A percentile compares a stretch with the other conserved stretches of the same genome.
Conservation (phyloP, 2,797 vertebrate genomes). For the Coreius guichenoti region DNA sequence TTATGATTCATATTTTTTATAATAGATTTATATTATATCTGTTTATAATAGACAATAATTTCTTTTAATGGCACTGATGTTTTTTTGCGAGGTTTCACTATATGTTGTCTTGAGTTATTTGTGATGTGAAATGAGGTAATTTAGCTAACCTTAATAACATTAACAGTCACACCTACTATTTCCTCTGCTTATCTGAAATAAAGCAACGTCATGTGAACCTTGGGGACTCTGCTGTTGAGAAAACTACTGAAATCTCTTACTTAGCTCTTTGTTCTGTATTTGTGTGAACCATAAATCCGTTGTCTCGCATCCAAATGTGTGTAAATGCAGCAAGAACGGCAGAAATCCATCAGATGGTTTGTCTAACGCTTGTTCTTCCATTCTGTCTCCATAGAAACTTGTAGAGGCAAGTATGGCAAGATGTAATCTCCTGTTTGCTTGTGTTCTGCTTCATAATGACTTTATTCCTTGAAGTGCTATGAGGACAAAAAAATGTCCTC, state of each 20-base stretch:
- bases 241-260: constrained; percentile 4
- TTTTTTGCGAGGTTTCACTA: constrained; percentile 53
- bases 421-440: constrained; percentile 71
- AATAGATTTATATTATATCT: not conserved
- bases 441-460: constrained; percentile 72
- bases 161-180: constrained; percentile 3
- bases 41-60: no score
- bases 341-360: constrained; percentile 52
- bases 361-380: constrained; percentile 81
- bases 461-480: constrained; percentile 60
- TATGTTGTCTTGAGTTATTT: constrained; percentile 48
- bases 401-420: constrained; percentile 96
- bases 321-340: constrained; percentile 45
- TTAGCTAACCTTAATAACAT: constrained; percentile 24
- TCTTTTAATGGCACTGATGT: not conserved
- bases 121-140: constrained; percentile 12
- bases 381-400: constrained; percentile 98
- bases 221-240: constrained; percentile 12
- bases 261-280: constrained; percentile 6
- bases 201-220: not conserved
- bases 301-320: constrained; percentile 53
- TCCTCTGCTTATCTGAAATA: constrained; percentile 19
- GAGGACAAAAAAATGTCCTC: constrained; percentile 21
- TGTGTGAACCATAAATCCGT: constrained; percentile 48
- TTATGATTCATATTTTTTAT: no score